These are phyloP conservation scores for Clarias pachynema DNA, from an alignment of 2,797 vertebrate species.

Conservation along the genomic window DNA sequence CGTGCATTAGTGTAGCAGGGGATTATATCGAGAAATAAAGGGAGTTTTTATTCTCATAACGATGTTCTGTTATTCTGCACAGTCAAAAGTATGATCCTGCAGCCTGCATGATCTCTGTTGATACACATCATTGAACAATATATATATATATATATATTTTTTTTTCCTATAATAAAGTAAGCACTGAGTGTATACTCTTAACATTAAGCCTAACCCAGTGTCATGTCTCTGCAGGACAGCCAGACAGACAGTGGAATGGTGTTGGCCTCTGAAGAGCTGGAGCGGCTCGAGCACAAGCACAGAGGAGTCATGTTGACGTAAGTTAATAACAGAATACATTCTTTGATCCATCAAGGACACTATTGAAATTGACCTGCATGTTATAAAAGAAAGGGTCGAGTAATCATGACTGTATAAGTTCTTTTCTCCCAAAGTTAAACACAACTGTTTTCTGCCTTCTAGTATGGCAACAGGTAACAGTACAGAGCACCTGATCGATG, in stretches of 20 bases:
- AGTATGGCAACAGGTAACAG: conserved; percentile 76
- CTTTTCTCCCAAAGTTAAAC: not conserved
- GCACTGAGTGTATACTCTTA: conserved; percentile 4
- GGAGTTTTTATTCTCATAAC: too few species aligned
- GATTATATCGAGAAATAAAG: too few species aligned
- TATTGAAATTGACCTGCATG: not conserved
- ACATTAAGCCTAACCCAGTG: conserved; percentile 18
- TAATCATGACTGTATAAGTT: not conserved
- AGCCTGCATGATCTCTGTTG: too few species aligned
- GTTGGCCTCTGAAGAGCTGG: conserved; percentile 95
- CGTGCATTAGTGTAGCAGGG: too few species aligned
- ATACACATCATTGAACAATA: not conserved
- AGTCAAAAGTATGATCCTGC: too few species aligned
- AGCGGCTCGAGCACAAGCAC: conserved; percentile 89
- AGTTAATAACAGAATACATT: not conserved
- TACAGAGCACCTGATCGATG: conserved; percentile 71
- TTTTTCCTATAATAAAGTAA: not conserved
- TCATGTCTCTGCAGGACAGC: conserved; percentile 84
- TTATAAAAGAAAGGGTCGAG: not conserved
- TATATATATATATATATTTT: not conserved
- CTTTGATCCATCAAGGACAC: not conserved
- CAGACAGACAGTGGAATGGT: conserved; percentile 99
- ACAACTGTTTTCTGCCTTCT: not conserved
- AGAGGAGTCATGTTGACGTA: conserved; percentile 75
- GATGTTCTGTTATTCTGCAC: too few species aligned